phyloP scores from a whole-genome alignment of 1,140 invertebrate genomes.

The Conopomorpha cramerella region DNA sequence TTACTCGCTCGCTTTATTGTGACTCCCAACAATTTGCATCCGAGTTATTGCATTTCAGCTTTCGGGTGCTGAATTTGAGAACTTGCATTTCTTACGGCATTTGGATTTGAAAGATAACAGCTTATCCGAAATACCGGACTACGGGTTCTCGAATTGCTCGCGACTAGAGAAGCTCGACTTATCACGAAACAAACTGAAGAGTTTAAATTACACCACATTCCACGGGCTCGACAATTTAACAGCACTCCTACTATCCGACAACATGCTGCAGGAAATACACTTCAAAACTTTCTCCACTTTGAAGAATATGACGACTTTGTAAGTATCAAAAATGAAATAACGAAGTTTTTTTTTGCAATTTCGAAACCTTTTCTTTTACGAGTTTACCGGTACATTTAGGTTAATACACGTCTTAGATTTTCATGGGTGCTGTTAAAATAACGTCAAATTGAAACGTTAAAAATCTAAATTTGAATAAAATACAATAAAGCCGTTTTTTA shows the following conservation, averaged over 20 bases:
- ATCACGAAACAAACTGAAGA: conserved; percentile 63
- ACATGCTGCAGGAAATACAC: conserved; percentile 47
- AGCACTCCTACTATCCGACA: conserved; percentile 41
- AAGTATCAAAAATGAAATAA: too few species aligned
- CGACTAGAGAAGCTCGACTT: conserved; percentile 63
- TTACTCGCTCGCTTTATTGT: too few species aligned
- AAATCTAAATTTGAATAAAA: too few species aligned
- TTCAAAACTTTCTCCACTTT: conserved; percentile 49
- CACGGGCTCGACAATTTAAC: conserved; percentile 38
- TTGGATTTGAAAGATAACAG: conserved; percentile 52
- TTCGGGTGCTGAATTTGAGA: conserved; percentile 41
- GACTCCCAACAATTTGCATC: too few species aligned
- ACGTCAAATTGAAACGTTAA: too few species aligned
- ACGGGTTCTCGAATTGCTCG: conserved; percentile 58
- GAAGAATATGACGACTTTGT: conserved; percentile 51
- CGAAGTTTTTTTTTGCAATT: too few species aligned
- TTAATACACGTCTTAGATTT: too few species aligned
- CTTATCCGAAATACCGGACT: conserved; percentile 60
- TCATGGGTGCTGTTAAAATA: too few species aligned
- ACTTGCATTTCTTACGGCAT: conserved; percentile 29
- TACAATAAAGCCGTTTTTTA: too few species aligned
- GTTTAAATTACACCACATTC: conserved; percentile 44
- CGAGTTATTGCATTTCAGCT: too few species aligned
- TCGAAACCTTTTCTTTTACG: too few species aligned
- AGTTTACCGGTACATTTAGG: too few species aligned